Conservation (phyloP, 2,888 invertebrate species). For the Apamea anceps region DNA sequence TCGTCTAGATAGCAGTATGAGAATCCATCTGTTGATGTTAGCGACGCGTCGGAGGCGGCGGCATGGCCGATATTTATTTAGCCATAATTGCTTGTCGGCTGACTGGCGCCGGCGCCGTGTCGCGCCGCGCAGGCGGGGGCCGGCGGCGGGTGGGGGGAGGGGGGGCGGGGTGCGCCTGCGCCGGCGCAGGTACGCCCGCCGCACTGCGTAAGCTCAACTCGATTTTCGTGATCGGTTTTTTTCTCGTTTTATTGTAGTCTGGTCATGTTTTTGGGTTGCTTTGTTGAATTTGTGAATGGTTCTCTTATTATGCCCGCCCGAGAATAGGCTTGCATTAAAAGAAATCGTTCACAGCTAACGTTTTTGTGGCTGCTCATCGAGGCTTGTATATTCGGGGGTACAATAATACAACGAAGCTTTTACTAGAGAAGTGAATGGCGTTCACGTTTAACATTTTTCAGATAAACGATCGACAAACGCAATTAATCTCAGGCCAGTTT, state of each 20-base stretch:
- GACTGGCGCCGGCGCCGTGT: slow-evolving; percentile 89
- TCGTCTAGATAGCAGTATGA: slow-evolving; percentile 83
- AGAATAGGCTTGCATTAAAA: slow-evolving; percentile 74
- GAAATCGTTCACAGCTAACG: slow-evolving; percentile 72
- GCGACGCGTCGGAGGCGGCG: slow-evolving; percentile 84
- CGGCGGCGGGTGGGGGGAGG: slow-evolving; percentile 48
- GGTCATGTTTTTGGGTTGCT: slow-evolving; percentile 86
- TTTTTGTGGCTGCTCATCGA: slow-evolving; percentile 67
- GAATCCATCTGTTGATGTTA: slow-evolving; percentile 85
- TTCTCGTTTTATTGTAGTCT: slow-evolving; percentile 84
- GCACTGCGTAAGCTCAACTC: slow-evolving; percentile 86
- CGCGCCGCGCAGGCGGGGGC: slow-evolving; percentile 77
- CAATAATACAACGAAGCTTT: slow-evolving; percentile 49
- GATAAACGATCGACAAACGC: slow-evolving; percentile 52
- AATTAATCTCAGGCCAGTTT: slow-evolving; percentile 54
- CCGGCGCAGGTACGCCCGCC: slow-evolving; percentile 84
- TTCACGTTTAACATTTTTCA: slow-evolving; percentile 32
- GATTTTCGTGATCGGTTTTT: slow-evolving; percentile 87
- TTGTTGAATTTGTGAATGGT: slow-evolving; percentile 89
- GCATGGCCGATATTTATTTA: slow-evolving; percentile 90
- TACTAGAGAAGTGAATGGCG: slow-evolving; percentile 38
- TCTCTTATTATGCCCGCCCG: slow-evolving; percentile 71
- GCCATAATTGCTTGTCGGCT: slow-evolving; percentile 90
- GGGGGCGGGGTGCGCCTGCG: slow-evolving; percentile 72
- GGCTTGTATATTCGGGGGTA: slow-evolving; percentile 60